A percentile compares a stretch with the other conserved stretches of the same genome.
Evolutionary conservation across 1,140 invertebrate genomes (phyloP).

Genomic region (Aphelenchoides avenae): DNA sequence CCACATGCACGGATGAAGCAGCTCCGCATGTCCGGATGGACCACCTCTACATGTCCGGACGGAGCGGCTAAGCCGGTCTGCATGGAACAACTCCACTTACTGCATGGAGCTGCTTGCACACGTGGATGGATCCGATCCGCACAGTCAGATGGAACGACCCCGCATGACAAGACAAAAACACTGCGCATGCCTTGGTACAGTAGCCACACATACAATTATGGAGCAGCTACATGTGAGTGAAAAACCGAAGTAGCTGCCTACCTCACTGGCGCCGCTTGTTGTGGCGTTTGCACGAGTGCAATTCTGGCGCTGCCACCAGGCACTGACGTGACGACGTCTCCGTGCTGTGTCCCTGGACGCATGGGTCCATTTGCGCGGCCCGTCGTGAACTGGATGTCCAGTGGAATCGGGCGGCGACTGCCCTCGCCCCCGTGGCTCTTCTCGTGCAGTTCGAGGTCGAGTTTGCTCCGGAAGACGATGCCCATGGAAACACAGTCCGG

Average conservation of each 20-base stretch:
- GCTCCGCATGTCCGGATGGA: no score
- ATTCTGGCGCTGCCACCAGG: conserved; percentile 9
- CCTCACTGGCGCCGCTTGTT: conserved; percentile 2
- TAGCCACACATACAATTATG: not conserved
- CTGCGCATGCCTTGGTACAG: no score
- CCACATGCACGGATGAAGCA: no score
- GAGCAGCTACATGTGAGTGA: not conserved
- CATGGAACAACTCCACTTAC: no score
- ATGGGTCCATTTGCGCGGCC: no score
- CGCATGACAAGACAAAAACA: no score
- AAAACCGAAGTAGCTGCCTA: not conserved
- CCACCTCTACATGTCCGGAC: no score
- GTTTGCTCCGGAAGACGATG: conserved; percentile 48
- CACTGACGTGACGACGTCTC: conserved; percentile 4
- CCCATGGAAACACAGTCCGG: conserved; percentile 43
- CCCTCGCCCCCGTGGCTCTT: conserved; percentile 8
- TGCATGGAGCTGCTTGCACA: no score
- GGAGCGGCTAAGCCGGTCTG: no score
- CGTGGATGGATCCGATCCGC: no score
- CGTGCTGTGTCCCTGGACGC: conserved; percentile 5
- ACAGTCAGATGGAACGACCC: no score
- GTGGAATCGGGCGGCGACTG: conserved; percentile 17
- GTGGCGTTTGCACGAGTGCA: conserved; percentile 10
- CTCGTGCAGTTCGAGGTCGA: conserved; percentile 46
- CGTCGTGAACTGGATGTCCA: conserved; percentile 40